These are phyloP conservation scores for Oreotrochilus melanogaster DNA, from an alignment of 2,113 vertebrate genomes.

Conservation along the genomic window DNA sequence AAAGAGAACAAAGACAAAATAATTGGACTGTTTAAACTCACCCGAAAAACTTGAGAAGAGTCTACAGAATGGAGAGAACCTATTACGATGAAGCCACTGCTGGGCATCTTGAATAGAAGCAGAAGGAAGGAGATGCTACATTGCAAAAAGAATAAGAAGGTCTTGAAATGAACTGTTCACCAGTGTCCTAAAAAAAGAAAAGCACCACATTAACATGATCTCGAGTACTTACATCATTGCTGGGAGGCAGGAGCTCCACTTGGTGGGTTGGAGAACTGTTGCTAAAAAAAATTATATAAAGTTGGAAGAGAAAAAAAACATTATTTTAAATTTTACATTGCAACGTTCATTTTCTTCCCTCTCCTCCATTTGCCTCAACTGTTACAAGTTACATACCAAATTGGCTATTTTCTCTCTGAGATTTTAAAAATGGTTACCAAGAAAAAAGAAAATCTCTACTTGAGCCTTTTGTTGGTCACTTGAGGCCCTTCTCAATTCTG, in stretches of 20 bases:
- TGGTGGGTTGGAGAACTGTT: conserved; percentile 89
- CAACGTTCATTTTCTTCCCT: not conserved
- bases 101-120: conserved; percentile 90
- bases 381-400: not conserved
- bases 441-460: not conserved
- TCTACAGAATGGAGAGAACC: conserved; percentile 92
- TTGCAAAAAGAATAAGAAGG: conserved; percentile 85
- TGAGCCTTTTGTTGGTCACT: not conserved
- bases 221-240: conserved; percentile 89
- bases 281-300: conserved; percentile 76
- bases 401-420: not conserved
- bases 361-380: not conserved
- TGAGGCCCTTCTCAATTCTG: not conserved
- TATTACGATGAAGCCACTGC: conserved; percentile 91
- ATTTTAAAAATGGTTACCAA: not conserved
- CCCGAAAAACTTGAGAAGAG: conserved; percentile 94
- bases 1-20: not conserved
- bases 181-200: conserved; percentile 76
- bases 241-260: conserved; percentile 82
- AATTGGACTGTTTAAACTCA: conserved; percentile 64
- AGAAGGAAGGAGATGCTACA: conserved; percentile 89
- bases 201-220: conserved; percentile 69
- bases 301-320: conserved; percentile 37
- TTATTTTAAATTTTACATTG: conserved; percentile 34
- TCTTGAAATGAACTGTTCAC: conserved; percentile 78